Evolutionary conservation across 2,113 vertebrate genomes (phyloP), one percentile per base, ranked within the genome.

Genomic region (Mixornis gularis): DNA sequence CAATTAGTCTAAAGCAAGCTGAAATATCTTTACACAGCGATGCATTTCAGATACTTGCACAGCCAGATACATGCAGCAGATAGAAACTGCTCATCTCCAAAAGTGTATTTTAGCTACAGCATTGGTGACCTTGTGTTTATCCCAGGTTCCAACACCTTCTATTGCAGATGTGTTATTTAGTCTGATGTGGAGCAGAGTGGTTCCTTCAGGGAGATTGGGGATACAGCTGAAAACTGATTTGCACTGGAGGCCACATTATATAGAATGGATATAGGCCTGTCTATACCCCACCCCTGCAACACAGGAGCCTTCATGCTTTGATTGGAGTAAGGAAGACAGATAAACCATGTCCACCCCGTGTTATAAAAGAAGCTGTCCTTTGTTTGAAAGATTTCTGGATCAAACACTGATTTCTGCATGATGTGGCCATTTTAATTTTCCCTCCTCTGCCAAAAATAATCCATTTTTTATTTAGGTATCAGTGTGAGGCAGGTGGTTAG

Each of bases 401-500:
- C 62, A 84, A 74, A 44, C 26, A 59, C 3, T 0, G 0, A 13
- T 77, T 86, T 68, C 25, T 84, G 12, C 9, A 20, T 30, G 17
- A n/a, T 46, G 36, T 55, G 27, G 11, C 15, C 24, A 34, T 86
- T 90, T 92, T 73, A 18, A 21, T 74, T 78, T 84, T 86, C 26
- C 13, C 6, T 86, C 7, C 13, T 78, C 25, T 84, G 24, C 38
- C 26, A 34, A 46, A 74, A 6, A 26, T 20, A 71, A 89, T 19
- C 1, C n/a, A 7, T 3, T 59, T 72, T 70, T 62, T 32, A 38
- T 53, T 86, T 36, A 51, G 34, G 38, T 43, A 40, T 5, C 14
- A 36, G 34, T 51, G 20, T 0, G 0, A 89, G 17, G 8, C 49
- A 21, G 1, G 10, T 72, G 46, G 9, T 79, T 62, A 81, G n/a